phyloP scores from a whole-genome alignment of 2,113 vertebrate species.

The Urocitellus parryii region DNA sequence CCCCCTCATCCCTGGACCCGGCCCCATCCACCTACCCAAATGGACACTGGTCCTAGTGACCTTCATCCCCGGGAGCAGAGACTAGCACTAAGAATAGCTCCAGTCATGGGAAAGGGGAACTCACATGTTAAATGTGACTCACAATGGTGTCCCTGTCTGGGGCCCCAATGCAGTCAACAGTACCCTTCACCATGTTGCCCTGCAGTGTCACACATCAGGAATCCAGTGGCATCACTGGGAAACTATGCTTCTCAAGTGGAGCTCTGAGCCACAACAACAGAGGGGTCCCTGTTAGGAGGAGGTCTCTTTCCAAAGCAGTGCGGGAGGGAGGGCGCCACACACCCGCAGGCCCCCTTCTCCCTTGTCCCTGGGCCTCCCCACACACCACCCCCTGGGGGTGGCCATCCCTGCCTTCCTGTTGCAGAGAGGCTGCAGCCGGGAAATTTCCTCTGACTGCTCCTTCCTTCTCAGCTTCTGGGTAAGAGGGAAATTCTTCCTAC shows the following conservation, averaged over 20 bases:
- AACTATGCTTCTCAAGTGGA: constrained; percentile 84
- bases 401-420: background rate
- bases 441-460: constrained; percentile 49
- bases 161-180: constrained; percentile 77
- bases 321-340: background rate
- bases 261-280: constrained; percentile 68
- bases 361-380: background rate
- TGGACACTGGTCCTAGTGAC: constrained; percentile 61
- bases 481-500: background rate
- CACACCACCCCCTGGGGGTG: background rate
- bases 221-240: constrained; percentile 86
- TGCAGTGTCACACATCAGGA: constrained; percentile 86
- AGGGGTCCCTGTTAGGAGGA: constrained; percentile 64
- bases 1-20: background rate
- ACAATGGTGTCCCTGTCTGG: constrained; percentile 88
- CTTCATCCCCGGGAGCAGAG: constrained; percentile 67
- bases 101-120: constrained; percentile 80
- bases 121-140: constrained; percentile 74
- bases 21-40: constrained; percentile 54
- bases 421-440: background rate
- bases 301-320: constrained; percentile 53
- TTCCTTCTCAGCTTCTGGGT: background rate
- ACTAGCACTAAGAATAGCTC: constrained; percentile 85
- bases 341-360: background rate
- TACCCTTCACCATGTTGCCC: constrained; percentile 81